A percentile compares a stretch with the other conserved stretches of the same genome.
Conservation (phyloP, 1,140 invertebrate genomes). For the Papilio aristodemus region DNA sequence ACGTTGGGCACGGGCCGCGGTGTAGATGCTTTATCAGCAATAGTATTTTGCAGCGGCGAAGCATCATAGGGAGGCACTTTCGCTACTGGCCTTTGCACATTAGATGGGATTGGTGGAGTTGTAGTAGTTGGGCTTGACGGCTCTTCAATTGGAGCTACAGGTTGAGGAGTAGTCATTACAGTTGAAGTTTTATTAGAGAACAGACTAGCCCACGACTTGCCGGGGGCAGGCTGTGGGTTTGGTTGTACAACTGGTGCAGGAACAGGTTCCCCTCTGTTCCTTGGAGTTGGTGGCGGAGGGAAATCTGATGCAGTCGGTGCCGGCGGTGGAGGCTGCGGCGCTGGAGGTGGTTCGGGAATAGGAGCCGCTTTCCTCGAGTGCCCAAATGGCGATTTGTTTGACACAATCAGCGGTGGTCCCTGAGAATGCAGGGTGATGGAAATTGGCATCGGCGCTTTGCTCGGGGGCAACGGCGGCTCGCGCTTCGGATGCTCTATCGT, state of each 20-base stretch:
- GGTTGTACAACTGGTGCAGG: slow-evolving; percentile 56
- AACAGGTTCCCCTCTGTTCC: slow-evolving; percentile 63
- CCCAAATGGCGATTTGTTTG: slow-evolving; percentile 73
- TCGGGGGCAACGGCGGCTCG: slow-evolving; percentile 65
- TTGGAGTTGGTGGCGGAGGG: slow-evolving; percentile 74
- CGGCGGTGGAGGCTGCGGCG: slow-evolving; percentile 64
- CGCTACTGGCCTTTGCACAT: slow-evolving; percentile 80
- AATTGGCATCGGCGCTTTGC: slow-evolving; percentile 71
- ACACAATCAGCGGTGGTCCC: slow-evolving; percentile 69
- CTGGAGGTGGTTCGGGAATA: slow-evolving; percentile 59
- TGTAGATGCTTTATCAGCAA: slow-evolving; percentile 53
- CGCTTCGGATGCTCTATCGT: slow-evolving; percentile 57
- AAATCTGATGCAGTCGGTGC: slow-evolving; percentile 78
- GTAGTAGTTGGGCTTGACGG: slow-evolving; percentile 60
- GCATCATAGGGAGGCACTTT: slow-evolving; percentile 82
- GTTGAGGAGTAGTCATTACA: slow-evolving; percentile 41
- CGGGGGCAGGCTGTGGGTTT: slow-evolving; percentile 64
- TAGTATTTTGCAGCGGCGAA: slow-evolving; percentile 62
- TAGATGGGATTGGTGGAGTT: slow-evolving; percentile 49
- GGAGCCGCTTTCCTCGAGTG: slow-evolving; percentile 65
- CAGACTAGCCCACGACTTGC: slow-evolving; percentile 77
- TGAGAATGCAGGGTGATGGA: slow-evolving; percentile 65
- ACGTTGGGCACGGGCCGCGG: slow-evolving; percentile 43
- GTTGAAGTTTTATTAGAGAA: slow-evolving; percentile 66
- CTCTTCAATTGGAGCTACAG: slow-evolving; percentile 51